Evolutionary conservation across 1,140 invertebrate species (phyloP).

Genomic region (Drosophila nigromelanica): DNA sequence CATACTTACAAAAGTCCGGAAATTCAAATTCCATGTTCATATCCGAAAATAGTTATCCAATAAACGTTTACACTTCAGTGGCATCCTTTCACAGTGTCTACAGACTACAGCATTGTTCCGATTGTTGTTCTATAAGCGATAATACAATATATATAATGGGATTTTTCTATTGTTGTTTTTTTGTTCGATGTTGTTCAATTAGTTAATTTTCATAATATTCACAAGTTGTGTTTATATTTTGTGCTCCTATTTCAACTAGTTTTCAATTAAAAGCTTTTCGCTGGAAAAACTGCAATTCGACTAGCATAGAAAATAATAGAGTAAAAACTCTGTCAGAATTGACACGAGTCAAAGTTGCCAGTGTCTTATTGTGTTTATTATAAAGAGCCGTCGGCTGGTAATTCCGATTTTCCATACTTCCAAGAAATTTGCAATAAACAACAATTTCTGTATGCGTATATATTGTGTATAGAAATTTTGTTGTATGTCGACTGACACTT

Average conservation of each 20-base stretch:
- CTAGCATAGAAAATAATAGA: slow-evolving; percentile 1
- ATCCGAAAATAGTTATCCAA: slow-evolving; percentile 40
- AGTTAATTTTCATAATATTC: not conserved
- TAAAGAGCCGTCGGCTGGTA: slow-evolving; percentile 1
- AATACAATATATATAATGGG: not conserved
- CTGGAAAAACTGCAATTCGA: slow-evolving; percentile 45
- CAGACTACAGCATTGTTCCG: slow-evolving; percentile 52
- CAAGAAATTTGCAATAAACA: slow-evolving; percentile 32
- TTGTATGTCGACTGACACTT: not conserved
- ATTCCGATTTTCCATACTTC: slow-evolving; percentile 27
- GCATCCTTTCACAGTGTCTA: slow-evolving; percentile 50
- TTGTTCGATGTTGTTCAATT: not conserved
- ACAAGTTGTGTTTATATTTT: slow-evolving; percentile 1
- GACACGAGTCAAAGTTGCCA: slow-evolving; percentile 4
- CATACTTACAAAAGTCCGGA: slow-evolving; percentile 68
- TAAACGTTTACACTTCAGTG: slow-evolving; percentile 42
- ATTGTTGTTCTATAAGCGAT: slow-evolving; percentile 30
- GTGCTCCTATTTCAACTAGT: slow-evolving; percentile 13
- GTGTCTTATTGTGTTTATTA: slow-evolving; percentile 1
- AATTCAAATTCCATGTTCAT: slow-evolving; percentile 81
- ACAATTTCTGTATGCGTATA: not conserved
- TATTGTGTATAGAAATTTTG: slow-evolving; percentile 19
- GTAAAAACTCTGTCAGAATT: not conserved
- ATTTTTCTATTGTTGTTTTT: not conserved
- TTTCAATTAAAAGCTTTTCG: slow-evolving; percentile 12